A percentile compares a stretch with the other conserved stretches of the same genome.
phyloP scores from a whole-genome alignment of 2,888 invertebrate species.

The Eupithecia subfuscata region DNA sequence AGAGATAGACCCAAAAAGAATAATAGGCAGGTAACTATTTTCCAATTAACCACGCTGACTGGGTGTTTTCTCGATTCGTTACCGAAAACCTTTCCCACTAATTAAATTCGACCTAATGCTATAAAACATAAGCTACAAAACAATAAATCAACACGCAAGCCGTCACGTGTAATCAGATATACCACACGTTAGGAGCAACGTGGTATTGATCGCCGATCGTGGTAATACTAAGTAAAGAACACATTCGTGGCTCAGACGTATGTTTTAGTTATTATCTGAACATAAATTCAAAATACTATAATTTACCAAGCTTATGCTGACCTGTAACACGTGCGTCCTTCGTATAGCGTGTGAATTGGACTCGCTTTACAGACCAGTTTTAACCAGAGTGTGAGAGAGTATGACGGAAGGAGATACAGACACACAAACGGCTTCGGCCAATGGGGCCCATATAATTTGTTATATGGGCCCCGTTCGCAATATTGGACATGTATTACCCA shows the following conservation, averaged over 20 bases:
- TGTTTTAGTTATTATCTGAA: conserved; percentile 1
- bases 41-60: neutral
- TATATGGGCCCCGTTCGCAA: too few relatives aligned
- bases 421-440: too few relatives aligned
- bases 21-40: neutral
- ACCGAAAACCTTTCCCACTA: neutral
- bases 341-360: neutral
- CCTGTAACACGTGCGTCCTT: neutral
- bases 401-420: too few relatives aligned
- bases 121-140: conserved; percentile 1
- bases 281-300: neutral
- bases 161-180: conserved; percentile 1
- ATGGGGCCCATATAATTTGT: too few relatives aligned
- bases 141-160: conserved; percentile 6
- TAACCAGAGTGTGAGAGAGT: too few relatives aligned
- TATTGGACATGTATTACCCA: too few relatives aligned
- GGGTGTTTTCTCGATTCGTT: neutral
- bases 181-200: conserved; percentile 7
- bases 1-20: neutral
- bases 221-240: neutral
- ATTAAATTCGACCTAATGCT: conserved; percentile 8
- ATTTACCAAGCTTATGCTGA: neutral
- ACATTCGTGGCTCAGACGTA: neutral
- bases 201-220: conserved; percentile 1
- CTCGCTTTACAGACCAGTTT: too few relatives aligned